These are phyloP conservation scores for Anas acuta DNA, from an alignment of 2,797 vertebrate species.

Conservation along the genomic window DNA sequence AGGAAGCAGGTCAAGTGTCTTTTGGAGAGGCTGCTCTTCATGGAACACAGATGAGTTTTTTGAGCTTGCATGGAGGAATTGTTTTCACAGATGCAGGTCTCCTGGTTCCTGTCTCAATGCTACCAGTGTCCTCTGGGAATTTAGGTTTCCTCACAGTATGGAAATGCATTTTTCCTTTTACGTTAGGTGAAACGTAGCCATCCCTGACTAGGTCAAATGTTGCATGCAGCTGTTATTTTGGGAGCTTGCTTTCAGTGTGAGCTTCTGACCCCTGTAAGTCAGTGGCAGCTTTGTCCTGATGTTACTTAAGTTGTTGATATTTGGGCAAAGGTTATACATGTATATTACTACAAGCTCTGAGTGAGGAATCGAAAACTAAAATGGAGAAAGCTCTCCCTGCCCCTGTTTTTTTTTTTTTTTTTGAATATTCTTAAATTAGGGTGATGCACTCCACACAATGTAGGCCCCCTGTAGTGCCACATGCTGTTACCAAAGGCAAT, in stretches of 20 bases:
- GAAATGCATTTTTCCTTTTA: not conserved
- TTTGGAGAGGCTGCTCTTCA: not conserved
- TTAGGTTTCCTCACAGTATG: not conserved
- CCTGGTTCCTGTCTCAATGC: too few relatives aligned
- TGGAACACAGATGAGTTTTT: not conserved
- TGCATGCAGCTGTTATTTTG: not conserved
- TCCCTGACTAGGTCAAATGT: not conserved
- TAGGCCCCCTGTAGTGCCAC: not conserved
- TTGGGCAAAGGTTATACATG: not conserved
- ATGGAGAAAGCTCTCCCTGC: not conserved
- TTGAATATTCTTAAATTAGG: not conserved
- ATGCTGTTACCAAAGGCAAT: not conserved
- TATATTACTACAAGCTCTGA: not conserved
- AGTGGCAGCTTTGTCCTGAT: not conserved
- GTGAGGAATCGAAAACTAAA: not conserved
- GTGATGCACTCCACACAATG: not conserved
- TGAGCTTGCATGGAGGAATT: not conserved
- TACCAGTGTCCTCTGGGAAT: not conserved
- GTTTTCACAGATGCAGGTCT: not conserved
- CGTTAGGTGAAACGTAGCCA: not conserved
- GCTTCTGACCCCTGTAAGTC: not conserved
- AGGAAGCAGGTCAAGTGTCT: not conserved
- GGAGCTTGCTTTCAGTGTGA: too few relatives aligned
- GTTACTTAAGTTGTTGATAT: not conserved
- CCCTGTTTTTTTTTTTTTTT: not conserved